These are phyloP conservation scores for Pegea sp. DNA, from an alignment of 23 tunicate species.

Conservation along the genomic window DNA sequence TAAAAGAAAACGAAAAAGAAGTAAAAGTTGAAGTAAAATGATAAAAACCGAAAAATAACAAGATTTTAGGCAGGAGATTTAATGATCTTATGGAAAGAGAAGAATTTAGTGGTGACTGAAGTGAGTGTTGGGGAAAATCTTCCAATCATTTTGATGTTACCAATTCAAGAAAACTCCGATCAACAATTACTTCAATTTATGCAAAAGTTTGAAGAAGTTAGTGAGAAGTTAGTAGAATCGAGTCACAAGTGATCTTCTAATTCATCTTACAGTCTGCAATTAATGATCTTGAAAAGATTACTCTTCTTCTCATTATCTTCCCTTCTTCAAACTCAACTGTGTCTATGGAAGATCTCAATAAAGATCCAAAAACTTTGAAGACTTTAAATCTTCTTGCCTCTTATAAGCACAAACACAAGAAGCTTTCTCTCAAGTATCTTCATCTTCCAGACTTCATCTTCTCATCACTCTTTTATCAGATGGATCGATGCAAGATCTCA, in stretches of 20 bases:
- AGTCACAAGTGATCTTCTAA: too few species aligned
- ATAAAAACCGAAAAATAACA: too few species aligned
- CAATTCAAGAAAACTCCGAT: neutral
- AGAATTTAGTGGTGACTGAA: too few species aligned
- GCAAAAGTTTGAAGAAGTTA: conserved; percentile 96
- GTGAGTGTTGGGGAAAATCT: neutral
- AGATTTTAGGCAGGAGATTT: too few species aligned
- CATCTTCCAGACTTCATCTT: neutral
- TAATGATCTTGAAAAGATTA: neutral
- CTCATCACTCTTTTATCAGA: too few species aligned
- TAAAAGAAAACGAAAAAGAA: too few species aligned
- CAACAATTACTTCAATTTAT: conserved; percentile 31
- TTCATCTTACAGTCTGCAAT: conserved; percentile 1
- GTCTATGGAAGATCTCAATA: neutral
- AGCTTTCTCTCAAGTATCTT: conserved; percentile 44
- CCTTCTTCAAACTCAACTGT: neutral
- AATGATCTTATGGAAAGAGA: too few species aligned
- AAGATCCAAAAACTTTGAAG: conserved; percentile 38
- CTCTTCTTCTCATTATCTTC: neutral
- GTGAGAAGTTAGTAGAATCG: too few species aligned
- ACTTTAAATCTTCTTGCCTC: conserved; percentile 29
- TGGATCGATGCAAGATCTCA: too few species aligned
- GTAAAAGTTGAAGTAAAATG: too few species aligned
- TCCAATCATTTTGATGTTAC: neutral
- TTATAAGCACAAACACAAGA: conserved; percentile 78